Evolutionary conservation across 2,888 invertebrate genomes (phyloP).

Genomic region (Brachyopa scutellaris): DNA sequence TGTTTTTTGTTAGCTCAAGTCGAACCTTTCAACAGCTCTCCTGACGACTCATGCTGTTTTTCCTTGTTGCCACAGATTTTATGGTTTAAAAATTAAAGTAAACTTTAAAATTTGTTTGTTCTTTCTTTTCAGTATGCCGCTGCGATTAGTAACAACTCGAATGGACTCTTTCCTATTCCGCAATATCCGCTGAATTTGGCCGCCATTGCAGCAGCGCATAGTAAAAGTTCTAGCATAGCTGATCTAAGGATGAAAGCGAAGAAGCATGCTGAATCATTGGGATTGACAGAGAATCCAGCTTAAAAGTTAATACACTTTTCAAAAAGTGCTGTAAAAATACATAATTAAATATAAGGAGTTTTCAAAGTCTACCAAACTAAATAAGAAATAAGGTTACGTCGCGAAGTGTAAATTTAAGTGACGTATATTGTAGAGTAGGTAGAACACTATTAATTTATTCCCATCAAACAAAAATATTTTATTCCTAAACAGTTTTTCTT

Average conservation of each 20-base stretch:
- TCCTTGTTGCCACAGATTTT: no score
- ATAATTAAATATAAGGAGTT: not conserved
- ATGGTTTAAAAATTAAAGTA: no score
- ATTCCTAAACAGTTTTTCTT: no score
- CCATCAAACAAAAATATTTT: no score
- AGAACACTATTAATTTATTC: no score
- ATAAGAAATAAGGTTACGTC: slow-evolving; percentile 9
- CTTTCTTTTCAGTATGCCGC: slow-evolving; percentile 83
- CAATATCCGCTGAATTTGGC: slow-evolving; percentile 90
- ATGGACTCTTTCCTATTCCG: slow-evolving; percentile 85
- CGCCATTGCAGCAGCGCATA: slow-evolving; percentile 90
- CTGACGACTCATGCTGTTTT: no score
- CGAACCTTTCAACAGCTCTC: no score
- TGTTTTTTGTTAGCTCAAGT: no score
- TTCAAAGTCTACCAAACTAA: not conserved
- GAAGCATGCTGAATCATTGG: slow-evolving; percentile 95
- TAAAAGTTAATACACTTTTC: slow-evolving; percentile 36
- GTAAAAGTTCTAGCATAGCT: slow-evolving; percentile 95
- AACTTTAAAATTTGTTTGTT: no score
- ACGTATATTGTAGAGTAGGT: not conserved
- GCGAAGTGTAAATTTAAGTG: slow-evolving; percentile 28
- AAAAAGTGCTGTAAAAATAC: slow-evolving; percentile 14
- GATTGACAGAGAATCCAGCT: slow-evolving; percentile 77
- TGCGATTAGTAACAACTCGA: slow-evolving; percentile 83
- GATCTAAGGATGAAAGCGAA: slow-evolving; percentile 96